Percentiles rank a stretch among this genome's conserved stretches.
These are phyloP conservation scores for Dolomedes plantarius DNA, from an alignment of 2,888 invertebrate species.

Conservation along the genomic window DNA sequence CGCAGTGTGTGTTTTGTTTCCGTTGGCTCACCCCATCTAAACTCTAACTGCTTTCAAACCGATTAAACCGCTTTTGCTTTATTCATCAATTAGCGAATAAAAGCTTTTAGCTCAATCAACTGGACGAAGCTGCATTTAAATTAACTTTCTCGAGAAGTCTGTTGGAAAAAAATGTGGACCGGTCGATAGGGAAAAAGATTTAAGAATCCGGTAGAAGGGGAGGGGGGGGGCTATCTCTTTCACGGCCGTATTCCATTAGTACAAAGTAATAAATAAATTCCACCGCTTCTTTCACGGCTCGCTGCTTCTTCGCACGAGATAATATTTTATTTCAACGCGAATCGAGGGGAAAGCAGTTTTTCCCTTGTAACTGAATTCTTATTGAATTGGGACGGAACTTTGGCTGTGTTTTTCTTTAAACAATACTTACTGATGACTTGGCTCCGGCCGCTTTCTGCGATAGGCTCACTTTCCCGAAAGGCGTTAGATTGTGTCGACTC, in stretches of 20 bases:
- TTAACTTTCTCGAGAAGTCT: neutral
- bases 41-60: neutral
- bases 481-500: no score
- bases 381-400: neutral
- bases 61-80: neutral
- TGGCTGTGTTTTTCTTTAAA: neutral
- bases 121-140: neutral
- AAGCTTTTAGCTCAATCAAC: neutral
- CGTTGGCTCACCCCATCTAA: no score
- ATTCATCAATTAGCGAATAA: neutral
- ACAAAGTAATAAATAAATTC: constrained; percentile 40
- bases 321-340: constrained; percentile 8
- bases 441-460: no score
- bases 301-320: neutral
- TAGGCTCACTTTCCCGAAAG: no score
- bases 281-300: neutral
- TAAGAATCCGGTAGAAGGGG: neutral
- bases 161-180: neutral
- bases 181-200: constrained; percentile 1
- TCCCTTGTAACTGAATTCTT: neutral
- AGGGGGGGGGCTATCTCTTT: constrained; percentile 12
- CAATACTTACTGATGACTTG: no score
- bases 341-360: neutral
- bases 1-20: no score
- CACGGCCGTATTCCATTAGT: constrained; percentile 32